Percentiles rank a stretch among this genome's conserved stretches.
phyloP scores from a whole-genome alignment of 2,113 vertebrate species.

The Eptatretus burgeri region DNA sequence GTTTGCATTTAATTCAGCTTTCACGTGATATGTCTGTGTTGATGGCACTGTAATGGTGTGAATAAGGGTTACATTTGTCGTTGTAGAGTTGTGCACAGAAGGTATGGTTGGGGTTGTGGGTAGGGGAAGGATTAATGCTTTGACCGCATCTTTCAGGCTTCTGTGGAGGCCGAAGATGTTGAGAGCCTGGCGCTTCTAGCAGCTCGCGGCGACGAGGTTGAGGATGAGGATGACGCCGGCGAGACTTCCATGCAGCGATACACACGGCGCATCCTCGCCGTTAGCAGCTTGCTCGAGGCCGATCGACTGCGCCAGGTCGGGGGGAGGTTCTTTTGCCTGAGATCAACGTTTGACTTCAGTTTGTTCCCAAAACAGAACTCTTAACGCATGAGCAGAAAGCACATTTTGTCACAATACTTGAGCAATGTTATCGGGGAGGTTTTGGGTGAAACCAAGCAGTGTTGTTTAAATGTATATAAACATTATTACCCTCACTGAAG shows the following conservation, averaged over 20 bases:
- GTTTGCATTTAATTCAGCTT: not conserved
- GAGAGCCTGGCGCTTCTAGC: slow-evolving; percentile 84
- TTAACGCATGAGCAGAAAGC: not conserved
- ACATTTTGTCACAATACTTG: not conserved
- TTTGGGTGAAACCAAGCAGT: not conserved
- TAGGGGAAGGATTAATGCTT: not conserved
- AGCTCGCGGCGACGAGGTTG: slow-evolving; percentile 24
- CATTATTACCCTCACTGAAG: too few relatives aligned
- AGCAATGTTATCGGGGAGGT: not conserved
- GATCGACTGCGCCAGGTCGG: slow-evolving; percentile 56
- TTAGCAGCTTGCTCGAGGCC: slow-evolving; percentile 70
- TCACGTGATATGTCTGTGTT: not conserved
- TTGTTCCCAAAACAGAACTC: not conserved
- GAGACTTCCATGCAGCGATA: slow-evolving; percentile 91
- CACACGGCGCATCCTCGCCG: slow-evolving; percentile 54
- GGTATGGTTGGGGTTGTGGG: too few relatives aligned
- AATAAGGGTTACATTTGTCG: not conserved
- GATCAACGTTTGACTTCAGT: not conserved
- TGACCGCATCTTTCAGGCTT: slow-evolving; percentile 29
- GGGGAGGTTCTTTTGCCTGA: not conserved
- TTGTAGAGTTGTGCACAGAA: not conserved
- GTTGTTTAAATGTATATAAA: not conserved
- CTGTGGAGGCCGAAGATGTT: slow-evolving; percentile 72
- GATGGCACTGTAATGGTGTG: not conserved
- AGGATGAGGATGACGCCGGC: slow-evolving; percentile 51